These are phyloP conservation scores for Sesamia nonagrioides DNA, from an alignment of 1,140 invertebrate species.

Conservation along the genomic window DNA sequence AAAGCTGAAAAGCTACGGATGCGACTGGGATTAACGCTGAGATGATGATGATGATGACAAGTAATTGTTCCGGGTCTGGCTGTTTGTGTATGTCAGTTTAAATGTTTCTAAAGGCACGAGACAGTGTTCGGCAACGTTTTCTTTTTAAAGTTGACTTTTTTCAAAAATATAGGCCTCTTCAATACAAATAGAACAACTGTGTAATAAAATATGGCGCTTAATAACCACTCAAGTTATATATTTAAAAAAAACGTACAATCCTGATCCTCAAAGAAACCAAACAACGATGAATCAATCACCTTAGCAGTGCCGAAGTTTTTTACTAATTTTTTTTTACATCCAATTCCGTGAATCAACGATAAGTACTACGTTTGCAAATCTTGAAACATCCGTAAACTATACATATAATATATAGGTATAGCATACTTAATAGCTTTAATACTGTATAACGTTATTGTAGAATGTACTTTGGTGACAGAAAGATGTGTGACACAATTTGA, in stretches of 20 bases:
- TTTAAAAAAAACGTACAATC: not conserved
- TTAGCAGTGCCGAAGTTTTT: slow-evolving; percentile 6
- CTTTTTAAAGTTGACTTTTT: not conserved
- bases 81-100: too few species aligned
- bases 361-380: not conserved
- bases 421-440: not conserved
- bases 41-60: too few species aligned
- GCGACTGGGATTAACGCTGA: too few species aligned
- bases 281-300: not conserved
- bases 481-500: not conserved
- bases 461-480: not conserved
- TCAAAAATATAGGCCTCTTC: not conserved
- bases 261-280: not conserved
- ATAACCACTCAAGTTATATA: not conserved
- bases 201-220: not conserved
- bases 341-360: slow-evolving; percentile 27
- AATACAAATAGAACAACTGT: not conserved
- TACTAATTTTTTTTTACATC: not conserved
- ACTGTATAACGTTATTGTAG: not conserved
- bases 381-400: slow-evolving; percentile 9
- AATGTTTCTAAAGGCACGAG: too few species aligned
- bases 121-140: too few species aligned
- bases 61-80: too few species aligned
- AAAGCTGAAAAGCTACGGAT: too few species aligned
- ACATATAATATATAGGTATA: not conserved